These are phyloP conservation scores for Drosophila orosa DNA, from an alignment of 1,140 invertebrate genomes.

Conservation along the genomic window DNA sequence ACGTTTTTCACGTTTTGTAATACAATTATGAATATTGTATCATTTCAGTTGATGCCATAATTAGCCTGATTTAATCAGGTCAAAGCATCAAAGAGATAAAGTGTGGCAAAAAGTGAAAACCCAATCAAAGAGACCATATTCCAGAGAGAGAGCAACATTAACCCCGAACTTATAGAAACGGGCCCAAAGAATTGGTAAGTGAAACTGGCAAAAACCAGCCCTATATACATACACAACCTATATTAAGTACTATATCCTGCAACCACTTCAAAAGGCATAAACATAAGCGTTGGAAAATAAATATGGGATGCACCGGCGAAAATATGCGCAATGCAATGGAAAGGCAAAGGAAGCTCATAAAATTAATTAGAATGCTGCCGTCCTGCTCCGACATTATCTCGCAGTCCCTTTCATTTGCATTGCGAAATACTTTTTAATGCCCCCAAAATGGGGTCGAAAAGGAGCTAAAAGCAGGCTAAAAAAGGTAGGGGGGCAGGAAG, in stretches of 20 bases:
- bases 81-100: conserved; percentile 25
- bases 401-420: conserved; percentile 54
- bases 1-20: background rate
- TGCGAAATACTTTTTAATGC: conserved; percentile 32
- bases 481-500: background rate
- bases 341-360: conserved; percentile 62
- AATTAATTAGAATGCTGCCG: conserved; percentile 69
- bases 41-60: conserved; percentile 22
- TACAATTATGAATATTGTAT: conserved; percentile 2
- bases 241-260: conserved; percentile 10
- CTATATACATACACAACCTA: conserved; percentile 6
- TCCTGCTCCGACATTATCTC: conserved; percentile 22
- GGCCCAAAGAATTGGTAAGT: conserved; percentile 30
- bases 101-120: conserved; percentile 20
- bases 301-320: conserved; percentile 15
- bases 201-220: conserved; percentile 13
- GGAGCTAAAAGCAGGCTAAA: conserved; percentile 2
- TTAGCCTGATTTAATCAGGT: conserved; percentile 33
- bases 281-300: conserved; percentile 32
- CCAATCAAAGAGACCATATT: conserved; percentile 28
- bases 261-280: conserved; percentile 57
- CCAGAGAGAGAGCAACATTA: background rate
- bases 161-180: conserved; percentile 10
- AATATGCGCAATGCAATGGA: conserved; percentile 52
- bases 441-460: conserved; percentile 7